Conservation (phyloP, 2,888 invertebrate species). For the Lissocephala sabroskyi region DNA sequence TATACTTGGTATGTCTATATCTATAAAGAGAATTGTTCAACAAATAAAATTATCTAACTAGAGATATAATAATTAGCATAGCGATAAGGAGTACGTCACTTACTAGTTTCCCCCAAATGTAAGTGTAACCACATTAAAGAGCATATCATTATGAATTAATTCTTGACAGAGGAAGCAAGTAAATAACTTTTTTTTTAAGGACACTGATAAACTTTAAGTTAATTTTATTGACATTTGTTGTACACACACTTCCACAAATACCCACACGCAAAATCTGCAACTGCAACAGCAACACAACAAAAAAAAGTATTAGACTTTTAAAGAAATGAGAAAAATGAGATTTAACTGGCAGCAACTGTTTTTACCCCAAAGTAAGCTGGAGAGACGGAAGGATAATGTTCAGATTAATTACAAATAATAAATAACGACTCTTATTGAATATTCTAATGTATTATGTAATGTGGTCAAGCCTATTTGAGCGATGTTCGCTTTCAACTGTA, state of each 20-base stretch:
- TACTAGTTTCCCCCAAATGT: conserved; percentile 12
- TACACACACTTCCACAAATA: conserved; percentile 33
- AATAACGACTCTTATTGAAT: conserved; percentile 14
- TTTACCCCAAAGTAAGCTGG: no score
- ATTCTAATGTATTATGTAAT: conserved; percentile 32
- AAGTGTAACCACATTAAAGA: conserved; percentile 24
- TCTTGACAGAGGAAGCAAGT: conserved; percentile 30
- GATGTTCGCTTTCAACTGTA: conserved; percentile 68
- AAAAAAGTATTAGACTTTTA: conserved; percentile 47
- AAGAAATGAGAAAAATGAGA: conserved; percentile 28
- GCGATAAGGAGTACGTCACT: conserved; percentile 31
- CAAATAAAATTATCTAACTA: conserved; percentile 16
- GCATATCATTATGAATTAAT: conserved; percentile 31
- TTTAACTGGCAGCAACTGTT: conserved; percentile 39
- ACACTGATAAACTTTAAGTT: conserved; percentile 61
- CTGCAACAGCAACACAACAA: conserved; percentile 14
- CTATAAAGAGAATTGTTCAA: conserved; percentile 48
- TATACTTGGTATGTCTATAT: conserved; percentile 62
- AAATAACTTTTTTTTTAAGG: conserved; percentile 35
- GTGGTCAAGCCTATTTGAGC: conserved; percentile 57
- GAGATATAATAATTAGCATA: conserved; percentile 20
- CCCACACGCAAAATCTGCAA: conserved; percentile 24
- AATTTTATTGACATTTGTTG: conserved; percentile 44
- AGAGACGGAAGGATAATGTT: conserved; percentile 23
- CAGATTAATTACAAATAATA: conserved; percentile 18